These are phyloP conservation scores for Meiosimyza decipiens DNA, from an alignment of 2,888 invertebrate species.

Conservation along the genomic window DNA sequence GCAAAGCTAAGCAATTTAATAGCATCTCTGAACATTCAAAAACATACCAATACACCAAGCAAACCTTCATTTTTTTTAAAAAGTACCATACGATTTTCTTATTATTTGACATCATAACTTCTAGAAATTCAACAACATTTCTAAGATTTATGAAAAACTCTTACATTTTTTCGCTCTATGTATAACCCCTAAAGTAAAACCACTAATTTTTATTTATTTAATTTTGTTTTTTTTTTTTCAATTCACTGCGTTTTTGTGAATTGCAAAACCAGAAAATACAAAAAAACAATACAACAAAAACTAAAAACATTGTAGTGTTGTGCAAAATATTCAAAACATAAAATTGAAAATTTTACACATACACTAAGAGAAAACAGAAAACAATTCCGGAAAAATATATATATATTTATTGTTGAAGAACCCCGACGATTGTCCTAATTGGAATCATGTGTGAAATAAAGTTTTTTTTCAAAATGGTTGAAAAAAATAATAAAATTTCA, in stretches of 20 bases:
- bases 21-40: no score
- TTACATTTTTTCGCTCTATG: neutral
- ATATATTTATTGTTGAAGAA: neutral
- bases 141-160: neutral
- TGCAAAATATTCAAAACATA: constrained; percentile 30
- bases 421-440: constrained; percentile 41
- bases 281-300: constrained; percentile 35
- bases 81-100: no score
- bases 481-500: constrained; percentile 52
- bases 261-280: constrained; percentile 64
- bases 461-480: constrained; percentile 45
- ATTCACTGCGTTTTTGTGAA: constrained; percentile 67
- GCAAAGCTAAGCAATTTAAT: no score
- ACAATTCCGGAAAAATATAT: constrained; percentile 32
- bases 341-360: constrained; percentile 41
- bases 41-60: neutral
- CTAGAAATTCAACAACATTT: neutral
- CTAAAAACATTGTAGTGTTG: constrained; percentile 6
- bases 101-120: neutral
- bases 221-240: constrained; percentile 46
- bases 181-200: constrained; percentile 21
- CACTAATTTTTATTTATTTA: constrained; percentile 31
- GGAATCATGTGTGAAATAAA: constrained; percentile 66
- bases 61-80: neutral
- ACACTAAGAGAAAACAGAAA: constrained; percentile 32